phyloP scores from a whole-genome alignment of 2,113 vertebrate genomes.

The Pyrgilauda ruficollis region DNA sequence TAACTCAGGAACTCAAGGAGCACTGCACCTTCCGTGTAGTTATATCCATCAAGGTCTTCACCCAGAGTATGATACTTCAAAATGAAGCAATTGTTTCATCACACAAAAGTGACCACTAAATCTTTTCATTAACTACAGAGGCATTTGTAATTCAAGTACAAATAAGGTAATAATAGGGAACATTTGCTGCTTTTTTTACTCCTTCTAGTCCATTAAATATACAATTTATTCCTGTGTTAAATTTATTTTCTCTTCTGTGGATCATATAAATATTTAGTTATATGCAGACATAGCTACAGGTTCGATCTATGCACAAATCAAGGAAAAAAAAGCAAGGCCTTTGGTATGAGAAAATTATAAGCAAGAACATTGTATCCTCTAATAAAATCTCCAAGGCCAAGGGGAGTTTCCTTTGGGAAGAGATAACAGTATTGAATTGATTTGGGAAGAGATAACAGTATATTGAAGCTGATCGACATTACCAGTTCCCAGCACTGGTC shows the following conservation, averaged over 20 bases:
- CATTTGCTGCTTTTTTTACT: not conserved
- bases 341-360: not conserved
- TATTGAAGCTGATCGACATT: not conserved
- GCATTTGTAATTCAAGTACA: not conserved
- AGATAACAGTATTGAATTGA: not conserved
- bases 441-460: not conserved
- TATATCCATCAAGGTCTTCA: not conserved
- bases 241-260: not conserved
- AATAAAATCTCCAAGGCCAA: not conserved
- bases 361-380: not conserved
- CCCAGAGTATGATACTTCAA: not conserved
- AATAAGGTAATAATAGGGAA: not conserved
- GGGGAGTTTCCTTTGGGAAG: not conserved
- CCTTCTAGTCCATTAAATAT: conserved; percentile 23
- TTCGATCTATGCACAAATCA: not conserved
- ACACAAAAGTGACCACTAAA: not conserved
- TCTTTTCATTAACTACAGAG: not conserved
- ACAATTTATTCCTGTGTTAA: not conserved
- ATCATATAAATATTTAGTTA: not conserved
- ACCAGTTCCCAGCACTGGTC: not conserved
- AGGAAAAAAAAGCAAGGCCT: not conserved
- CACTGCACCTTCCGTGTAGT: not conserved
- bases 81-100: not conserved
- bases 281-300: not conserved
- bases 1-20: not conserved